phyloP scores from a whole-genome alignment of 2,113 vertebrate genomes.

The Himantopus leucocephalus region DNA sequence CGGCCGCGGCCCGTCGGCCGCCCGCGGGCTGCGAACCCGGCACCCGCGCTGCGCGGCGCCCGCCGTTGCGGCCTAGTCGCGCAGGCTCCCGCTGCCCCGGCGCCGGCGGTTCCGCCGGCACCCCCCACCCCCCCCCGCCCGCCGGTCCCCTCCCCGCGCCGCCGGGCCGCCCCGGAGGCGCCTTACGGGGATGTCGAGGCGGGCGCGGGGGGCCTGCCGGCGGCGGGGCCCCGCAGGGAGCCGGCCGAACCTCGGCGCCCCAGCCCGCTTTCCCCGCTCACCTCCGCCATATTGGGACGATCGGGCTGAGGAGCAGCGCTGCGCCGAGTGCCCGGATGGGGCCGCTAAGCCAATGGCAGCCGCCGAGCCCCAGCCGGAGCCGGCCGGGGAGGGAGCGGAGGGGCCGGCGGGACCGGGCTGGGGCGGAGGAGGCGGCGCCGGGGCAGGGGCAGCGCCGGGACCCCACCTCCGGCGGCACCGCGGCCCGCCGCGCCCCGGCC shows the following conservation, averaged over 20 bases:
- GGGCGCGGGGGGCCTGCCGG: background rate
- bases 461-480: no score
- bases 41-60: no score
- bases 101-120: no score
- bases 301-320: constrained; percentile 85
- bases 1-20: no score
- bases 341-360: constrained; percentile 84
- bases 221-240: background rate
- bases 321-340: constrained; percentile 89
- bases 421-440: no score
- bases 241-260: constrained; percentile 72
- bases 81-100: no score
- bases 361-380: constrained; percentile 14
- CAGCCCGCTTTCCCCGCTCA: constrained; percentile 89
- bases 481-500: no score
- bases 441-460: no score
- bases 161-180: background rate
- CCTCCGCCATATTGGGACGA: constrained; percentile 99
- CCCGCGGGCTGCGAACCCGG: no score
- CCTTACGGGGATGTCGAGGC: background rate
- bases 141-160: no score
- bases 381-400: background rate
- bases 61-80: no score
- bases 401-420: constrained; percentile 33
- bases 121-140: background rate